A percentile compares a stretch with the other conserved stretches of the same genome.
These are phyloP conservation scores for Apocrypta bakeri DNA, from an alignment of 1,140 invertebrate genomes.

Conservation along the genomic window DNA sequence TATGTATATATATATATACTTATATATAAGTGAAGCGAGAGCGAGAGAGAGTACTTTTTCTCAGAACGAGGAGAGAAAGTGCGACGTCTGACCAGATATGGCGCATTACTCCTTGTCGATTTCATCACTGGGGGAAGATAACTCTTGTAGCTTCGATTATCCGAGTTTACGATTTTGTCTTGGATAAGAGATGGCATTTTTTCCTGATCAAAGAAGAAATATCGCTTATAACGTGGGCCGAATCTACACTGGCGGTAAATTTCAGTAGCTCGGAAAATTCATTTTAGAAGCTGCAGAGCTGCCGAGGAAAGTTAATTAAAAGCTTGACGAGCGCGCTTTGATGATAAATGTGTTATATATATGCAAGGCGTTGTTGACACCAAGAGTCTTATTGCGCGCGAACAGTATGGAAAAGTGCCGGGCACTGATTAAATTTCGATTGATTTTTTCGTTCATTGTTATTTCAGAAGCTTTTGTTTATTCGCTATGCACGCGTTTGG, in stretches of 20 bases:
- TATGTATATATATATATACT: neutral
- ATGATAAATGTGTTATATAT: neutral
- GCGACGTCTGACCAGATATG: neutral
- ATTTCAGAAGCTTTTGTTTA: neutral
- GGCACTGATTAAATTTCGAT: neutral
- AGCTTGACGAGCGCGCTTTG: neutral
- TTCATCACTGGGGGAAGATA: neutral
- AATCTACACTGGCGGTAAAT: too few species aligned
- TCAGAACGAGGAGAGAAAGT: neutral
- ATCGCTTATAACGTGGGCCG: too few species aligned
- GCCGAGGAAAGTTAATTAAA: neutral
- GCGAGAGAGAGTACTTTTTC: neutral
- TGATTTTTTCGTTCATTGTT: neutral
- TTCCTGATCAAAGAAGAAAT: too few species aligned
- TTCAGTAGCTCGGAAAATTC: neutral
- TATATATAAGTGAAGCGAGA: neutral
- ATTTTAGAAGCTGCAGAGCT: neutral
- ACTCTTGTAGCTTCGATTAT: too few species aligned
- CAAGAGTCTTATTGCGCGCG: too few species aligned
- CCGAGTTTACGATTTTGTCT: too few species aligned
- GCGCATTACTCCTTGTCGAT: neutral
- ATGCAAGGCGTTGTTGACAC: neutral
- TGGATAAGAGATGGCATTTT: too few species aligned
- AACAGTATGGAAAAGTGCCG: neutral
- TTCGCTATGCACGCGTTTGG: too few species aligned